Conservation (phyloP, 2,888 invertebrate species). For the Xanthorhoe spadicearia region DNA sequence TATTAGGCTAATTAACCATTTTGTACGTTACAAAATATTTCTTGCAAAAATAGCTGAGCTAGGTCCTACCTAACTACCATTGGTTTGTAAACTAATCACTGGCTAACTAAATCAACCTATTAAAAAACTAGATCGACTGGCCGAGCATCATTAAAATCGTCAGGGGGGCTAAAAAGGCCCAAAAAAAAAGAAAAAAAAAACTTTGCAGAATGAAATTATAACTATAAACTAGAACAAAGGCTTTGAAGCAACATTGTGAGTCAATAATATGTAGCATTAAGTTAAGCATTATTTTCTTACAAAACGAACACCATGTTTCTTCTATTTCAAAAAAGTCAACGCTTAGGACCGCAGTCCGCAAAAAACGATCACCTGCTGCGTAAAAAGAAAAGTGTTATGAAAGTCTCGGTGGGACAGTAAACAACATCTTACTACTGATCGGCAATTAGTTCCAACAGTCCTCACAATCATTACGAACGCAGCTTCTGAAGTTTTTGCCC, state of each 20-base stretch:
- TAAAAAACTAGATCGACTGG: too few relatives aligned
- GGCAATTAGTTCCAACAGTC: conserved; percentile 55
- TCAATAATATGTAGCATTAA: not conserved
- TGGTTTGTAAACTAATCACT: too few relatives aligned
- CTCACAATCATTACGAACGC: conserved; percentile 59
- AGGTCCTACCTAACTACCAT: too few relatives aligned
- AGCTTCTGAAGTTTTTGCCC: conserved; percentile 62
- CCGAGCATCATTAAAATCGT: too few relatives aligned
- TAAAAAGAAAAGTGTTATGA: not conserved
- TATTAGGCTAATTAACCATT: not conserved
- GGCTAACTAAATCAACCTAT: too few relatives aligned
- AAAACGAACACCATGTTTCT: not conserved
- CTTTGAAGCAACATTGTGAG: not conserved
- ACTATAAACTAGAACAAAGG: not conserved
- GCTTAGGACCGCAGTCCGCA: not conserved
- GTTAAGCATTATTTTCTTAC: not conserved
- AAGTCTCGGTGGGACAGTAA: conserved; percentile 42
- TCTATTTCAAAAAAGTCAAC: not conserved
- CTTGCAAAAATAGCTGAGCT: too few relatives aligned
- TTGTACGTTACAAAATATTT: too few relatives aligned
- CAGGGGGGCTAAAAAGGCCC: too few relatives aligned
- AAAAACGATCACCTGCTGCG: conserved; percentile 1
- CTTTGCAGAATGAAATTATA: too few relatives aligned
- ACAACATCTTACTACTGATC: conserved; percentile 44
- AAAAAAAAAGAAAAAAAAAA: too few relatives aligned